These are phyloP conservation scores for Dicerorhinus sumatrensis DNA, from an alignment of 2,113 vertebrate species.

Conservation along the genomic window DNA sequence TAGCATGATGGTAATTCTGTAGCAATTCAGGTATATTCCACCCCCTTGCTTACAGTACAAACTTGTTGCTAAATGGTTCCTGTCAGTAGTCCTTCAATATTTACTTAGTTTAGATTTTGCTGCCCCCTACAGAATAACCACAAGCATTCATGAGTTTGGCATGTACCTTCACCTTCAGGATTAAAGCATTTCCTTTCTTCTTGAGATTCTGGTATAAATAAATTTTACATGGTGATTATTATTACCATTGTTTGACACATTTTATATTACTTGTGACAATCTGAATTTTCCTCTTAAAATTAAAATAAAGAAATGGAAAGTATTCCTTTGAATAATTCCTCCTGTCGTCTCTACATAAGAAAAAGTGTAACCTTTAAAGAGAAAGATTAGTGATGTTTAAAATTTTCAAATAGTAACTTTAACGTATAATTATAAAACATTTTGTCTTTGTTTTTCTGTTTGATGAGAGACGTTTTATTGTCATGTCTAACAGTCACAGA, in stretches of 20 bases:
- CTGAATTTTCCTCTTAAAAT: background rate
- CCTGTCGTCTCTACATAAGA: background rate
- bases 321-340: background rate
- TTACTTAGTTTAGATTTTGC: constrained; percentile 85
- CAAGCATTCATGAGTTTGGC: constrained; percentile 60
- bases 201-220: background rate
- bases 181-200: background rate
- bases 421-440: background rate
- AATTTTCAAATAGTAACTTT: background rate
- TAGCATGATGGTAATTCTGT: constrained; percentile 83
- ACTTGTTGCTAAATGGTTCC: constrained; percentile 63
- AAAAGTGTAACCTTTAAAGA: background rate
- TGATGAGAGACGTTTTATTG: background rate
- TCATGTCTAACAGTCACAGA: constrained; percentile 27
- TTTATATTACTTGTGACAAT: background rate
- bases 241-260: background rate
- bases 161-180: background rate
- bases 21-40: constrained; percentile 75
- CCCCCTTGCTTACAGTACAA: constrained; percentile 58
- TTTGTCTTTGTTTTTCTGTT: background rate
- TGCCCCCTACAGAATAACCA: constrained; percentile 85
- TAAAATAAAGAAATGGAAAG: background rate
- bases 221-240: background rate
- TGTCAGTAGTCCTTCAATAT: constrained; percentile 8
- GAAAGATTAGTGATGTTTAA: background rate